A percentile compares a stretch with the other conserved stretches of the same genome.
Conservation (phyloP, 1,140 invertebrate species). For the Monomorium pharaonis region DNA sequence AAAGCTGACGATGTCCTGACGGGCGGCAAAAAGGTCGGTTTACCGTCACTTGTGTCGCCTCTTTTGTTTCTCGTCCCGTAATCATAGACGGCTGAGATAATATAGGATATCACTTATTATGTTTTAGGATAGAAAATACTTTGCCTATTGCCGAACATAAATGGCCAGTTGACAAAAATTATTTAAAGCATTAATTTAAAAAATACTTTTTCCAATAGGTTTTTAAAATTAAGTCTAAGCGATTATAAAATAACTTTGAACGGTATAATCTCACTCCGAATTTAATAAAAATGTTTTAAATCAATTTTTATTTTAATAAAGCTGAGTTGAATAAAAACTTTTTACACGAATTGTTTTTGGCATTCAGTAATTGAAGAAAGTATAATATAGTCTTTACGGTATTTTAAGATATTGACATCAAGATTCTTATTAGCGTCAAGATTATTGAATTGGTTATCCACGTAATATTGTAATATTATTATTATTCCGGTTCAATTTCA, state of each 20-base stretch:
- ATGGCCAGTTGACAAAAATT: no score
- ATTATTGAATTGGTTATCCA: no score
- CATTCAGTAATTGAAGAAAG: background rate
- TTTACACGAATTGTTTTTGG: background rate
- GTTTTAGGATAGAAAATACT: background rate
- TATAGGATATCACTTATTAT: background rate
- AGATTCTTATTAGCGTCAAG: no score
- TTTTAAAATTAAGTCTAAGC: background rate
- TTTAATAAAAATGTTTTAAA: background rate
- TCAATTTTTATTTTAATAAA: background rate
- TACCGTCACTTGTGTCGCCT: background rate
- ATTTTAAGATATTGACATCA: no score
- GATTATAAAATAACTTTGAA: no score
- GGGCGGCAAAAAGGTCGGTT: slow-evolving; percentile 73
- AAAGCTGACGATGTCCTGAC: slow-evolving; percentile 74
- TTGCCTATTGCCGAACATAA: background rate
- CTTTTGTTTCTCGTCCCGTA: background rate
- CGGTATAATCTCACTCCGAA: no score
- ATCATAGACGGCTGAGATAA: background rate
- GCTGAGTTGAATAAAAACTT: background rate
- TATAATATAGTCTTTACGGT: background rate
- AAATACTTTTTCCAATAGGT: background rate
- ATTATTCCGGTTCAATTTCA: no score
- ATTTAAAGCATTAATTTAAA: background rate
- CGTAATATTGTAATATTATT: no score